Evolutionary conservation across 2,797 vertebrate genomes (phyloP), one percentile per base, ranked within the genome.

Genomic region (Leptoclinus maculatus): DNA sequence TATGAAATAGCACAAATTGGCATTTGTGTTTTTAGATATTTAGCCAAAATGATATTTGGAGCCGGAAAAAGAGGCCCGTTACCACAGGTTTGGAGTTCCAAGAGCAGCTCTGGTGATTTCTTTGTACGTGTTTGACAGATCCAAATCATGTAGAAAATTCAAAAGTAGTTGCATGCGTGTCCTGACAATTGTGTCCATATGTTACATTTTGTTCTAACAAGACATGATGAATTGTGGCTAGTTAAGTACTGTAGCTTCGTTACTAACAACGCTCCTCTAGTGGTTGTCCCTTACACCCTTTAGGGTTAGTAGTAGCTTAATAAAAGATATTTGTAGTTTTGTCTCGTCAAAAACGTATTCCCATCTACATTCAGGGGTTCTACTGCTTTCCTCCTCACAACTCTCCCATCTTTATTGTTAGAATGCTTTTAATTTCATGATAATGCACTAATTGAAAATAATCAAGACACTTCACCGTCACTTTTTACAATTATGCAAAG

Each of bases 111-210:
- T 71, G 27, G 8, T 82, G 56, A 54, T 64, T 78, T 66, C 11
- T 67, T 84, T 93, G 88, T 83, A 83, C 45, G 74, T 93, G 92
- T 95, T 95, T 95, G 92, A 95, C 93, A 90, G 90, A 92, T 90
- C 83, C 39, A 69, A 76, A 71, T 82, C 54, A 47, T 75, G 38
- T 72, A 67, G 41, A 68, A 45, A 60, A 57, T 43, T 32, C 4
- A 60, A 19, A 54, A 45, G 41, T 76, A 53, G 39, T 38, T 59
- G 43, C 74, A 78, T 77, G 51, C n/a, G 3, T 74, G 39, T 80
- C 21, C 63, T 68, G n/a, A 78, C 11, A 47, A 2, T 19, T 66
- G 14, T 56, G 10, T 39, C 56, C 6, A 16, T 16, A 21, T 0
- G 0, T 59, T n/a, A 38, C 5, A 17, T 25, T 66, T 60, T 43